A percentile compares a stretch with the other conserved stretches of the same genome.
These are phyloP conservation scores for Sebastes dallii DNA, from an alignment of 2,797 vertebrate species.

Conservation along the genomic window DNA sequence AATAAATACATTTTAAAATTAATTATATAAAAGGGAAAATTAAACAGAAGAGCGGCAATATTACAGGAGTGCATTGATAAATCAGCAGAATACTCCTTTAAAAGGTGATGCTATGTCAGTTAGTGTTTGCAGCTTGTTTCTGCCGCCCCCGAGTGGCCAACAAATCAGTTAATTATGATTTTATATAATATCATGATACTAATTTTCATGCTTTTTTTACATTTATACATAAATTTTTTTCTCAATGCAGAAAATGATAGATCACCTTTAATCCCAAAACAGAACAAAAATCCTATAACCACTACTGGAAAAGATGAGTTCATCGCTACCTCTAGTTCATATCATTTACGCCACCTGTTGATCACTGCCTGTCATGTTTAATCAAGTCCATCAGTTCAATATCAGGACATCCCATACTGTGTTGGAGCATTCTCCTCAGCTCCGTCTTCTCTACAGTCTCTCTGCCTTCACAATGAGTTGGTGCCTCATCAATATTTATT, in stretches of 20 bases:
- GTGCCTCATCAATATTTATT: conserved; percentile 3
- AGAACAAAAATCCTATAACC: not conserved
- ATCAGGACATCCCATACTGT: not conserved
- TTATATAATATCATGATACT: not conserved
- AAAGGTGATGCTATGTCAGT: not conserved
- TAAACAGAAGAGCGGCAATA: no score
- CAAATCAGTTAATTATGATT: not conserved
- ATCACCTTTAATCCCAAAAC: not conserved
- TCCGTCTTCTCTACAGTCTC: not conserved
- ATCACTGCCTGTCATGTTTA: not conserved
- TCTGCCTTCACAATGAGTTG: not conserved
- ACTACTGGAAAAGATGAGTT: not conserved
- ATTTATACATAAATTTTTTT: not conserved
- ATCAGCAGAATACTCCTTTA: not conserved
- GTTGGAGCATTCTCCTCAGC: not conserved
- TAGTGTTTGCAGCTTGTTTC: not conserved
- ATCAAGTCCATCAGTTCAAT: not conserved
- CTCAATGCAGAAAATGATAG: not conserved
- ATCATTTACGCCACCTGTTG: not conserved
- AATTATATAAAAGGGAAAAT: no score
- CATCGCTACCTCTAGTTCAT: not conserved
- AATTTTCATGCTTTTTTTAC: not conserved
- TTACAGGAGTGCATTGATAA: no score
- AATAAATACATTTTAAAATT: no score
- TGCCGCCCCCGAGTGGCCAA: not conserved